Evolutionary conservation across 2,888 invertebrate genomes (phyloP).

Genomic region (Clusia tigrina): DNA sequence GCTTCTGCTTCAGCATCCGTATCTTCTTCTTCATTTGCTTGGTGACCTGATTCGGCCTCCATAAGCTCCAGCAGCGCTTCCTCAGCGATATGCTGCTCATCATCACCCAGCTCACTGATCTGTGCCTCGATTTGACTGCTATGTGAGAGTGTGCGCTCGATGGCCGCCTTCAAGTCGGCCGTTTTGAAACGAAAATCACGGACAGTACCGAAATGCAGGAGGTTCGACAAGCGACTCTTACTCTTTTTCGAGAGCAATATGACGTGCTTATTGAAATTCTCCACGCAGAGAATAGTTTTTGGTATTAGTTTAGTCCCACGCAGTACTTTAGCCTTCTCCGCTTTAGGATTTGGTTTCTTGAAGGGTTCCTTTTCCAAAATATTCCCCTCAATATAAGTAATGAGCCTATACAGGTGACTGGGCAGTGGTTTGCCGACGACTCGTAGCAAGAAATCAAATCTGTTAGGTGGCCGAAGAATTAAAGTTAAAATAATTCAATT

Average conservation of each 20-base stretch:
- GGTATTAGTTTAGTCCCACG: conserved; percentile 71
- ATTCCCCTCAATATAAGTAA: conserved; percentile 68
- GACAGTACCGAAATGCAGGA: conserved; percentile 69
- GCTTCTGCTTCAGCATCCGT: conserved; percentile 3
- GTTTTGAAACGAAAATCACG: conserved; percentile 71
- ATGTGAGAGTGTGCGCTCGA: conserved; percentile 64
- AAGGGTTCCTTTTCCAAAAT: conserved; percentile 51
- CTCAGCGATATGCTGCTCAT: conserved; percentile 34
- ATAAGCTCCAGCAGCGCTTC: conserved; percentile 40
- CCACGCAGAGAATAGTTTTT: conserved; percentile 70
- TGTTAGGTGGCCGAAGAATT: too few relatives aligned
- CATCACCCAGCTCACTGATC: conserved; percentile 35
- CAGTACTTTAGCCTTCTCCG: conserved; percentile 67
- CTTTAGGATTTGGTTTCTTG: conserved; percentile 61
- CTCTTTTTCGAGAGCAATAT: conserved; percentile 69
- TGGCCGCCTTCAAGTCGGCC: conserved; percentile 66
- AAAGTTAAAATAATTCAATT: not conserved
- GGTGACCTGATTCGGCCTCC: conserved; percentile 34
- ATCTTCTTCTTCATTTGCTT: conserved; percentile 8
- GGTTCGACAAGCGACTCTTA: conserved; percentile 65
- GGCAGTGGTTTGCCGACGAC: conserved; percentile 69
- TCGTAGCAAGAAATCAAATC: conserved; percentile 64
- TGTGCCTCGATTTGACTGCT: conserved; percentile 50
- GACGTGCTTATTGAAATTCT: conserved; percentile 70
- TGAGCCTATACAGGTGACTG: conserved; percentile 67